Base-by-base conservation (phyloP, 2,888 invertebrate genomes). In the Spatulosminthurus flaviceps region DNA sequence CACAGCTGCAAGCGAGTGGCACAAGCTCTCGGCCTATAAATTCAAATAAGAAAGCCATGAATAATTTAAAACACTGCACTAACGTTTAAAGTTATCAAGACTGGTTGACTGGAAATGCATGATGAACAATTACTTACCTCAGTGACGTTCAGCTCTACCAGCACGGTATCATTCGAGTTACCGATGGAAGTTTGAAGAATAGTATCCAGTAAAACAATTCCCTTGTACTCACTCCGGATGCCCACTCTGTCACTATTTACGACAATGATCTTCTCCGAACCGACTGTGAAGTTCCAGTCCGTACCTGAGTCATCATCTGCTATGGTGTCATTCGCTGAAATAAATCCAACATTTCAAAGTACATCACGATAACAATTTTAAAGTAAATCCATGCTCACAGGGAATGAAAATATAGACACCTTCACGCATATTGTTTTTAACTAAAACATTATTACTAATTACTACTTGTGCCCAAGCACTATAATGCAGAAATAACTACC, bases 201-300 rank as follows among this genome's bases (percentile, higher is more conserved):
- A 75, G 96, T 95, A 87, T 96, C 95, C 86, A 97, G 89, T 79
- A 97, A 89, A 76, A 97, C 89, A 77, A 96, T 95, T 82, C 96
- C 96, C 89, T 95, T 96, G 88, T 96, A 94, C 88, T 96, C 96
- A 78, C 94, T 93, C 81, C 97, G 91, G 81, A 95, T 92, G 83
- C 95, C 95, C 85, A 96, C 90, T 82, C 93, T 92, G 86, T 91
- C 91, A 84, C 92, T 92, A 90, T 95, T 94, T 89, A 94, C 93
- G 86, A 95, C 92, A 85, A 96, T 90, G 85, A 96, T 91, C 87
- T 94, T 92, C 88, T 96, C 95, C 86, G 93, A 92, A 81, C 93
- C 92, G 0, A 83, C 70, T 1, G 21, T 51, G 13, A 77, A 77
- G 24, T 77, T 69, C 43, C 66, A 60, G 24, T 77, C 66, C 7